Evolutionary conservation across 2,797 vertebrate genomes (phyloP).

Genomic region (Rhinatrema bivittatum): DNA sequence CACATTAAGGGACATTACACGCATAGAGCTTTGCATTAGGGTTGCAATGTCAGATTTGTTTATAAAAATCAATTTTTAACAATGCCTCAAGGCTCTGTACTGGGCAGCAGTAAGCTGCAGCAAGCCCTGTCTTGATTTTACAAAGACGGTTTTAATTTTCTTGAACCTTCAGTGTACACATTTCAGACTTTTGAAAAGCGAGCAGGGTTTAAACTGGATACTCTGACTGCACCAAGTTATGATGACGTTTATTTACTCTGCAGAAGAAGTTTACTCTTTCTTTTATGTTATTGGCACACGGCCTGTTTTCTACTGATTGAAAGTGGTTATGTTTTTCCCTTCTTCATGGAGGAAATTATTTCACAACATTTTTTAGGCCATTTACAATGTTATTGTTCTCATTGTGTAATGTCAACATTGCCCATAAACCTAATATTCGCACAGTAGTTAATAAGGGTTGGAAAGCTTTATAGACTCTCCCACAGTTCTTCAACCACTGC

Average conservation of each 20-base stretch:
- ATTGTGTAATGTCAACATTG: conserved; percentile 33
- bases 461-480: conserved; percentile 51
- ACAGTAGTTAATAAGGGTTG: conserved; percentile 43
- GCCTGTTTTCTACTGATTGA: conserved; percentile 10
- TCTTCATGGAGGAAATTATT: conserved; percentile 37
- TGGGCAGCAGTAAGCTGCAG: conserved; percentile 28
- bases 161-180: conserved; percentile 16
- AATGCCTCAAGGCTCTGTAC: conserved; percentile 41
- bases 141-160: conserved; percentile 45
- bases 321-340: conserved; percentile 5
- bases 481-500: conserved; percentile 37
- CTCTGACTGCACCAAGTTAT: conserved; percentile 30
- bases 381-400: conserved; percentile 38
- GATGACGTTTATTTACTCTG: conserved; percentile 49
- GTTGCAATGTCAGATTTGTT: conserved; percentile 58
- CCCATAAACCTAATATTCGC: conserved; percentile 37
- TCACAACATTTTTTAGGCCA: conserved; percentile 27
- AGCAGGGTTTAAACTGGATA: conserved; percentile 31
- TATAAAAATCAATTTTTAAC: conserved; percentile 58
- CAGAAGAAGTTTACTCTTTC: conserved; percentile 27
- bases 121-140: conserved; percentile 30
- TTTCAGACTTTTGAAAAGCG: conserved; percentile 25
- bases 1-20: conserved; percentile 36
- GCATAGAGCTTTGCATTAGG: conserved; percentile 48
- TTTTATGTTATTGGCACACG: conserved; percentile 26